These are phyloP conservation scores for Oreochromis niloticus DNA, from an alignment of 2,113 vertebrate species.

Conservation along the genomic window DNA sequence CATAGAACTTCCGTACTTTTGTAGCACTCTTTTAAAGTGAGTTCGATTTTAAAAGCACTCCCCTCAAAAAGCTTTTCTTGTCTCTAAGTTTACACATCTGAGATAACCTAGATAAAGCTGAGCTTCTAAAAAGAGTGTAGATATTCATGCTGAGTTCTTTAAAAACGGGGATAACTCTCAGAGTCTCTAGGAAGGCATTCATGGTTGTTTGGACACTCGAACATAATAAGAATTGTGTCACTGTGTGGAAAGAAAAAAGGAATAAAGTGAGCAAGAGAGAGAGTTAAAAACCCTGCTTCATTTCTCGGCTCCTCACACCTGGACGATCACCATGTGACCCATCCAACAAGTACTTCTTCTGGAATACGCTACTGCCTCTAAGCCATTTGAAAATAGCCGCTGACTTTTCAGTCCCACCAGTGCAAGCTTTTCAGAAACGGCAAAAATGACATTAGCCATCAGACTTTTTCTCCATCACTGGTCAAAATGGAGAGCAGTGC, in stretches of 20 bases:
- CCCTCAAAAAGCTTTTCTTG: not conserved
- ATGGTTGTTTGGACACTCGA: not conserved
- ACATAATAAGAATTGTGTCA: not conserved
- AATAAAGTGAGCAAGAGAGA: not conserved
- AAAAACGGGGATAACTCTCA: not conserved
- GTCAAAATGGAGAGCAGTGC: constrained; percentile 3
- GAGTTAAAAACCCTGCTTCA: not conserved
- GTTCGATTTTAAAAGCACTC: not conserved
- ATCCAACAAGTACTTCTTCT: not conserved
- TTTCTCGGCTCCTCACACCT: not conserved
- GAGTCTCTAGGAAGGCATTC: not conserved
- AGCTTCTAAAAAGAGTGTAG: not conserved
- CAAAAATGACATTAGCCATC: not conserved
- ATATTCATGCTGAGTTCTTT: not conserved
- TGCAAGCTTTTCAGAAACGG: not conserved
- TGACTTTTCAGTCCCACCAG: not conserved
- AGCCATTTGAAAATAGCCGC: not conserved
- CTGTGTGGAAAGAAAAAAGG: not conserved
- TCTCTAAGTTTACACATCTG: not conserved
- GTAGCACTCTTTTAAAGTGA: not conserved
- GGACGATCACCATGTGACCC: not conserved
- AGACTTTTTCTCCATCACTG: not conserved
- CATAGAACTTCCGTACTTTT: not conserved
- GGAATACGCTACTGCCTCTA: not conserved
- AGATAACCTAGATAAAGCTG: not conserved